Evolutionary conservation across 2,797 vertebrate genomes (phyloP).

Genomic region (Poeciliopsis paucimaculata): DNA sequence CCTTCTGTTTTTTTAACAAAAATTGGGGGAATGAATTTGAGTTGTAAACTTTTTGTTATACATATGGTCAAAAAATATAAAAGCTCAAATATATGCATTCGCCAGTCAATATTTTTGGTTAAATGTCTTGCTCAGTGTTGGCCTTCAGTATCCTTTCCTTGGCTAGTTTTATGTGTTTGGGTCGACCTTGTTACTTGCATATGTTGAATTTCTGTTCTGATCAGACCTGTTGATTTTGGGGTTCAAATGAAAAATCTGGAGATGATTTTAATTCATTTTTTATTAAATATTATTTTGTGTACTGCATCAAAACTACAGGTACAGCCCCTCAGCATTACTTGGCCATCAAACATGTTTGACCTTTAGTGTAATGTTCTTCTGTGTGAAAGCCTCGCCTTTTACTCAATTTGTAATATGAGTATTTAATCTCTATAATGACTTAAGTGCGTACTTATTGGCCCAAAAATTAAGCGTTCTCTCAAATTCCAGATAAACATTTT

Average conservation of each 20-base stretch:
- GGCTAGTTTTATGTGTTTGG: background rate
- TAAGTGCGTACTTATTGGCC: background rate
- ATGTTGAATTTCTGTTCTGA: background rate
- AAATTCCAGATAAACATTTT: background rate
- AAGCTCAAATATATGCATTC: background rate
- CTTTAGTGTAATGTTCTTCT: background rate
- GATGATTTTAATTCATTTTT: background rate
- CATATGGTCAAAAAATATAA: background rate
- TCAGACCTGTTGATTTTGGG: background rate
- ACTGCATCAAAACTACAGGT: background rate
- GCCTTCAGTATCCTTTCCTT: background rate
- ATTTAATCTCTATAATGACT: background rate
- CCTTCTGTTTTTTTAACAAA: background rate
- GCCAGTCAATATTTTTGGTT: background rate
- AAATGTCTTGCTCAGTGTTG: background rate
- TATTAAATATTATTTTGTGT: background rate
- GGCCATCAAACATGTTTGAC: background rate
- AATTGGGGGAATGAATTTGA: background rate
- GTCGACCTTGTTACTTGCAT: background rate
- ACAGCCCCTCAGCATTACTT: background rate
- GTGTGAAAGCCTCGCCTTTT: background rate
- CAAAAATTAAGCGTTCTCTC: conserved; percentile 1
- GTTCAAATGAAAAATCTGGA: background rate
- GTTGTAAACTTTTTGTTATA: background rate
- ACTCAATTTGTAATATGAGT: background rate